phyloP scores from a whole-genome alignment of 1,140 invertebrate species.

The Arion vulgaris region DNA sequence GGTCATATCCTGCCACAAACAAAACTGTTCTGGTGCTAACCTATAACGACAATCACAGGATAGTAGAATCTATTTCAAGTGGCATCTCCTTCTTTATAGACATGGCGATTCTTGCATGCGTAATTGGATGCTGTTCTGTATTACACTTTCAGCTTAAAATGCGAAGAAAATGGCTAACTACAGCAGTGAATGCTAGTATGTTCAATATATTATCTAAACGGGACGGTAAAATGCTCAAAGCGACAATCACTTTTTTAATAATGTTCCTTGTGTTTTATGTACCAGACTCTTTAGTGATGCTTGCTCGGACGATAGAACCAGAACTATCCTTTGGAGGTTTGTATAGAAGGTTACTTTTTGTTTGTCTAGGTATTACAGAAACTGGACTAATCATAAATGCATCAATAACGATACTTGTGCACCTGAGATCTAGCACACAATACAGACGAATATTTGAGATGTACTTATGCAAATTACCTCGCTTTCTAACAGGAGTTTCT shows the following conservation, averaged over 20 bases:
- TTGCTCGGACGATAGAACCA: not conserved
- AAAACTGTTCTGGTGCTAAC: not conserved
- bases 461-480: not conserved
- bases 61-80: not conserved
- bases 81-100: not conserved
- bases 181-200: not conserved
- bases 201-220: not conserved
- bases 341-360: not conserved
- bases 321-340: not conserved
- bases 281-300: not conserved
- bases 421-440: not conserved
- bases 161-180: not conserved
- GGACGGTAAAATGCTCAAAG: constrained; percentile 7
- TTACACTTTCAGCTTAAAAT: not conserved
- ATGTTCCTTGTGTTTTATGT: not conserved
- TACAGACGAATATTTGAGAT: not conserved
- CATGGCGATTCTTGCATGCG: not conserved
- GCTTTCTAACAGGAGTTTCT: too few species aligned
- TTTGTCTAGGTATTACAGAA: not conserved
- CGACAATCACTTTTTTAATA: not conserved
- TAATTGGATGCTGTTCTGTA: not conserved
- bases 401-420: not conserved
- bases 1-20: not conserved
- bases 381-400: not conserved
- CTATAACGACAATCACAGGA: not conserved